These are phyloP conservation scores for Aproaerema taeniolella DNA, from an alignment of 2,888 invertebrate genomes.

Conservation along the genomic window DNA sequence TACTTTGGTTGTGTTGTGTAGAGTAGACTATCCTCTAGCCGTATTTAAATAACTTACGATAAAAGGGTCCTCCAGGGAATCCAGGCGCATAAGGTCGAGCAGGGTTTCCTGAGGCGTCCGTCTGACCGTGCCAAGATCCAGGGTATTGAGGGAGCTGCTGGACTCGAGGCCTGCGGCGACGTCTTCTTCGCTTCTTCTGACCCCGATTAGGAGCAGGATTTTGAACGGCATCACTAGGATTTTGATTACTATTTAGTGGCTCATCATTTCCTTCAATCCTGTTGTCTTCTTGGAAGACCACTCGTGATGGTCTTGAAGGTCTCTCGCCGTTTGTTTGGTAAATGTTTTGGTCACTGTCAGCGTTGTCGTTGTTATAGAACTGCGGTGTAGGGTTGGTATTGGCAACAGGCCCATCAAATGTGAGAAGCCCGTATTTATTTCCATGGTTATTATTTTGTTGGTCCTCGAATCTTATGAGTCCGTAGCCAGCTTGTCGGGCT, in stretches of 20 bases:
- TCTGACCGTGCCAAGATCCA: no score
- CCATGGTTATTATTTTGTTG: constrained; percentile 16
- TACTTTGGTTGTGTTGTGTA: no score
- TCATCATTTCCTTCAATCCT: no score
- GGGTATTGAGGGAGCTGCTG: constrained; percentile 17
- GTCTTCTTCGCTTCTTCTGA: constrained; percentile 35
- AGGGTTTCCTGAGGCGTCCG: constrained; percentile 1
- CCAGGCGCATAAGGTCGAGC: no score
- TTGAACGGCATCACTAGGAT: constrained; percentile 8
- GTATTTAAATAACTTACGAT: constrained; percentile 25
- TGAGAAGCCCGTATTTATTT: constrained; percentile 19
- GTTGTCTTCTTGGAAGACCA: constrained; percentile 28
- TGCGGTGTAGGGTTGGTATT: constrained; percentile 19
- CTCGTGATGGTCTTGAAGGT: neutral
- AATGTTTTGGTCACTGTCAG: neutral
- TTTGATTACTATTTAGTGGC: no score
- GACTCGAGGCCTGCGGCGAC: constrained; percentile 37
- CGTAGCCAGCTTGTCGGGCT: constrained; percentile 21
- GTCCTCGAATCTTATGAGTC: constrained; percentile 24
- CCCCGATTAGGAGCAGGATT: neutral
- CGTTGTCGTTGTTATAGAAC: constrained; percentile 25
- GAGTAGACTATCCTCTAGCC: neutral
- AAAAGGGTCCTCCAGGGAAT: constrained; percentile 21
- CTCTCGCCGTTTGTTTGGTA: neutral
- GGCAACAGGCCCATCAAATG: constrained; percentile 17